Evolutionary conservation across 1,140 invertebrate species (phyloP).

Genomic region (Leucophenga varia): DNA sequence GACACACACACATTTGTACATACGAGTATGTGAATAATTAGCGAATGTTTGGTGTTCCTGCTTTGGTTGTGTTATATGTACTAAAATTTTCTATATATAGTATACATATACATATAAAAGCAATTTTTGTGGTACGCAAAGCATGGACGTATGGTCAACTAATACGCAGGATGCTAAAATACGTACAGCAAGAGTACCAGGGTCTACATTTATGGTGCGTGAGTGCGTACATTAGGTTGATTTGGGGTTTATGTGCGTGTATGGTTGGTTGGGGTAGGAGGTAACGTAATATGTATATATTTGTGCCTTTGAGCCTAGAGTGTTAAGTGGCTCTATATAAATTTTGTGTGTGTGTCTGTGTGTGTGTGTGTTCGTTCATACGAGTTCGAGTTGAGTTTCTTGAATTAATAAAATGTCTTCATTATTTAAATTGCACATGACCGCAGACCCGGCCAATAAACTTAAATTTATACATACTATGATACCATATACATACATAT

Average conservation of each 20-base stretch:
- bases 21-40: slow-evolving; percentile 27
- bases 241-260: slow-evolving; percentile 31
- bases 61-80: slow-evolving; percentile 48
- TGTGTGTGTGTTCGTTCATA: slow-evolving; percentile 2
- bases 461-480: no score
- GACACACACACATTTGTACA: no score
- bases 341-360: slow-evolving; percentile 8
- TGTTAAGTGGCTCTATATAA: no score
- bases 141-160: no score
- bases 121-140: no score
- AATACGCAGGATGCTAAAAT: no score
- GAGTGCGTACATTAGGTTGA: slow-evolving; percentile 11
- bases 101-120: no score
- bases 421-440: slow-evolving; percentile 53
- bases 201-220: no score
- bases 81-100: slow-evolving; percentile 35
- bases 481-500: slow-evolving; percentile 21
- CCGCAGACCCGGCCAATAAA: slow-evolving; percentile 21
- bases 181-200: no score
- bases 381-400: slow-evolving; percentile 40
- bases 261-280: slow-evolving; percentile 31
- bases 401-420: slow-evolving; percentile 54
- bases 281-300: slow-evolving; percentile 4
- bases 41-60: slow-evolving; percentile 52
- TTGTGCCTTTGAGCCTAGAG: no score